Percentiles rank a stretch among this genome's conserved stretches.
Conservation (phyloP, 1,140 invertebrate species). For the Drosophila micromelanica region DNA sequence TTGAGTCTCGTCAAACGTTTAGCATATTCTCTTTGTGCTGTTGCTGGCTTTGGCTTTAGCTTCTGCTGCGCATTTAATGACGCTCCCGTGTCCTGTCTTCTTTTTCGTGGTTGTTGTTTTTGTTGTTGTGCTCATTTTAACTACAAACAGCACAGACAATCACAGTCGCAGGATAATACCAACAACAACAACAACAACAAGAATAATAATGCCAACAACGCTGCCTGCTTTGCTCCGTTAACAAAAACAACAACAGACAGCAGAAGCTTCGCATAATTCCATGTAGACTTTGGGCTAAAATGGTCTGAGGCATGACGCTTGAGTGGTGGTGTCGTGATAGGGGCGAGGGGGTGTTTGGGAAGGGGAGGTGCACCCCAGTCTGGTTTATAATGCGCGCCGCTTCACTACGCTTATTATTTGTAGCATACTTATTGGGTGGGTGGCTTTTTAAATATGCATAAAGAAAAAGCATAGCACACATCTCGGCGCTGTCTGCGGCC, state of each 20-base stretch:
- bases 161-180: slow-evolving; percentile 64
- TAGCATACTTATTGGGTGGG: slow-evolving; percentile 65
- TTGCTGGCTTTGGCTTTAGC: slow-evolving; percentile 40
- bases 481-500: slow-evolving; percentile 29
- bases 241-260: slow-evolving; percentile 61
- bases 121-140: slow-evolving; percentile 59
- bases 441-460: slow-evolving; percentile 65
- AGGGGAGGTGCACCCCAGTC: slow-evolving; percentile 1
- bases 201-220: background rate
- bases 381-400: slow-evolving; percentile 59
- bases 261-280: slow-evolving; percentile 59
- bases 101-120: slow-evolving; percentile 21
- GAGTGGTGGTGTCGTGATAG: background rate
- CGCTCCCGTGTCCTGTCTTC: slow-evolving; percentile 20
- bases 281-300: slow-evolving; percentile 55
- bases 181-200: slow-evolving; percentile 21
- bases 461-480: slow-evolving; percentile 52
- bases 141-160: slow-evolving; percentile 62
- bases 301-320: slow-evolving; percentile 22
- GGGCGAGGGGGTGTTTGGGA: background rate
- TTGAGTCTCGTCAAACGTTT: slow-evolving; percentile 56
- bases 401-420: slow-evolving; percentile 71
- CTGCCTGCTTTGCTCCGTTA: slow-evolving; percentile 60
- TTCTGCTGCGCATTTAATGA: slow-evolving; percentile 63
- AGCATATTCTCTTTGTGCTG: slow-evolving; percentile 63